Conservation (phyloP, 2,888 invertebrate genomes). For the Eupelmus urozonus region DNA sequence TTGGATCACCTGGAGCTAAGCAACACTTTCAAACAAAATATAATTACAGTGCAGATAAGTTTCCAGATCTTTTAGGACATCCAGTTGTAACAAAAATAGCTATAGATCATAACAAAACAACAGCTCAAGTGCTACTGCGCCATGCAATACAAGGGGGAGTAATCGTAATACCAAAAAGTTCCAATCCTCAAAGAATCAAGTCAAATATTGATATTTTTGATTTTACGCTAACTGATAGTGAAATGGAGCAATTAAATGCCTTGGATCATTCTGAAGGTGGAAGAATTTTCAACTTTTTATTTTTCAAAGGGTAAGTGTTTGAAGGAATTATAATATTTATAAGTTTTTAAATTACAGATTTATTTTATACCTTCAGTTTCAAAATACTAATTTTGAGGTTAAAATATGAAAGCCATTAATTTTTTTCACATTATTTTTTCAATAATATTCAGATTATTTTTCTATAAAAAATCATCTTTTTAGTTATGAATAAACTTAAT, state of each 20-base stretch:
- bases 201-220: conserved; percentile 85
- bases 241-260: conserved; percentile 79
- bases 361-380: background rate
- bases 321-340: background rate
- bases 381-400: background rate
- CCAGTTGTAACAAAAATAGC: conserved; percentile 81
- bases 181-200: conserved; percentile 83
- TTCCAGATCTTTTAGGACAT: conserved; percentile 82
- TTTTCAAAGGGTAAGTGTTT: conserved; percentile 73
- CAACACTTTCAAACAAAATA: conserved; percentile 73
- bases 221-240: conserved; percentile 80
- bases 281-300: conserved; percentile 83
- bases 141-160: conserved; percentile 84
- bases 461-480: no score
- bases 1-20: conserved; percentile 85
- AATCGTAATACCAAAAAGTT: conserved; percentile 88
- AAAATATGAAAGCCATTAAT: background rate
- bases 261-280: conserved; percentile 82
- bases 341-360: background rate
- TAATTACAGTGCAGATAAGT: conserved; percentile 68
- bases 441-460: no score
- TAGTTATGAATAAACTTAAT: no score
- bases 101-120: conserved; percentile 80
- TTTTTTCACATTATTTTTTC: no score
- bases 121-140: conserved; percentile 86